Base-by-base conservation (phyloP, 30 jellyfish, hydroid and myxozoan species). In the Turritopsis dohrnii region DNA sequence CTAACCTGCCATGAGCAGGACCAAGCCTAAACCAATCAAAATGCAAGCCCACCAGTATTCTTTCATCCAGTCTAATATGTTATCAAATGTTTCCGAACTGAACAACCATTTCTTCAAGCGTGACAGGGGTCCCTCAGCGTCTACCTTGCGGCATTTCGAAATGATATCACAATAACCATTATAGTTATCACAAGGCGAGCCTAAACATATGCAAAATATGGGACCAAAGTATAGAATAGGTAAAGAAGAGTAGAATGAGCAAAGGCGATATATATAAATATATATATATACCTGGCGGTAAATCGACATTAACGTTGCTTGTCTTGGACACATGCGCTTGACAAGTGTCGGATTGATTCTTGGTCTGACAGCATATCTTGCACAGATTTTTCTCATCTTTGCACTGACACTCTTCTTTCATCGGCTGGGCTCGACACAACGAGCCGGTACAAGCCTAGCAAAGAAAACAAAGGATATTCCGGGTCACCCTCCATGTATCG, bases 11-110 rank as follows among this genome's bases (percentile, higher is more conserved):
- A 91, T 91, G 83, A 91, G 80, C 20, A 91, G 79, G 16, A 91
- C 71, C 79, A 91, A 52, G 0, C 94, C 97, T 18, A 91, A 90
- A 30, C 97, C 97, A 54, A 91, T 91, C 24, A 91, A 83, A 16
- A 84, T 89, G 53, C 97, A 91, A 5, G 97, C 97, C 97, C 97
- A 91, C 97, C 97, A 91, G 20, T 87, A 83, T 60, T 81, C 86
- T 54, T 91, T 87, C 96, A 91, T 91, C 97, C 97, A 91, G 60
- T 81, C 84, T 72, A 71, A 76, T 20, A 86, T 87, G 27, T 80
- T 82, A 72, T 91, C 80, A 21, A 86, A 31, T 31, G 95, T 72
- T 23, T 87, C 54, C 72, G 76, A 82, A 84, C 88, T 91, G 82
- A 91, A 91, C 21, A 91, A 21, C 84, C 54, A 75, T 79, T 91